phyloP scores from a whole-genome alignment of 2,113 vertebrate genomes.

The Myotis brandtii region DNA sequence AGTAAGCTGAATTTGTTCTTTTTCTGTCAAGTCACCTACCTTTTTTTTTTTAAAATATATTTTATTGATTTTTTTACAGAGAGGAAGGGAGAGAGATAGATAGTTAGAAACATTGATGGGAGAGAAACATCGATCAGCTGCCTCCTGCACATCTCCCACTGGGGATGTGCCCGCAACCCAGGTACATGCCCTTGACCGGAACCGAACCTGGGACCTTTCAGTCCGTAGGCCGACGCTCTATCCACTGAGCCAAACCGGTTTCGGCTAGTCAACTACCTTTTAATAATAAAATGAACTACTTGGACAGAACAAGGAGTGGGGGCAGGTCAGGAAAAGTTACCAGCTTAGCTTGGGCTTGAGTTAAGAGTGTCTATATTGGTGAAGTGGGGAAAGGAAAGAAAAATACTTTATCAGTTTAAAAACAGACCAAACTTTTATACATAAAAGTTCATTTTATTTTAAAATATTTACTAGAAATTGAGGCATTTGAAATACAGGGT shows the following conservation, averaged over 20 bases:
- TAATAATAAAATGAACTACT: constrained; percentile 10
- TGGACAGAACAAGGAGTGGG: background rate
- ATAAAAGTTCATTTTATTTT: constrained; percentile 11
- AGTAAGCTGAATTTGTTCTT: background rate
- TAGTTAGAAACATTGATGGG: too few species aligned
- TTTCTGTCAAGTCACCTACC: background rate
- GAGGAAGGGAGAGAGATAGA: too few species aligned
- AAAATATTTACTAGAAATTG: background rate
- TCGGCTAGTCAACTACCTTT: background rate
- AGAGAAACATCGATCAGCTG: too few species aligned
- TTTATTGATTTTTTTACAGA: too few species aligned
- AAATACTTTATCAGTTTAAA: background rate
- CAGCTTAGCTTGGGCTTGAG: background rate
- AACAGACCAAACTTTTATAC: background rate
- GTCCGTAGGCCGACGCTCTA: too few species aligned
- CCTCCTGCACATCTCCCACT: too few species aligned
- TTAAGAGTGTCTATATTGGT: background rate
- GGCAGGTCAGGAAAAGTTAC: background rate
- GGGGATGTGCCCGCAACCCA: too few species aligned
- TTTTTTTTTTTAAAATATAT: too few species aligned
- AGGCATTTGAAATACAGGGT: background rate
- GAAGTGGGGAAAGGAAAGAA: background rate
- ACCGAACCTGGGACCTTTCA: too few species aligned
- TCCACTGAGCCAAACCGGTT: too few species aligned
- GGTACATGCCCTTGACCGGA: too few species aligned